Conservation (phyloP, 2,888 invertebrate genomes). For the Leptopilina drosophilae region DNA sequence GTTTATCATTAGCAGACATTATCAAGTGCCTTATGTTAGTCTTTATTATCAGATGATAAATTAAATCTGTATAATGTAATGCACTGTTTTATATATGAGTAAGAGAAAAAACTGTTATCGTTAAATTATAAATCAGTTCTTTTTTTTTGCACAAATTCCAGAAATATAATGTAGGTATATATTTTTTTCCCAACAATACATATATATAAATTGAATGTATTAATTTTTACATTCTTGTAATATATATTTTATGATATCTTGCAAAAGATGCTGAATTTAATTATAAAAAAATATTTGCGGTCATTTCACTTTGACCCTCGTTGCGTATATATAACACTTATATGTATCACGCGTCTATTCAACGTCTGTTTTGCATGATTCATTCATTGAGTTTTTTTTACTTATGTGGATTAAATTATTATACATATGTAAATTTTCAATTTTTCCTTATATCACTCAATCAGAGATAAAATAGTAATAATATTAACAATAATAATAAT, state of each 20-base stretch:
- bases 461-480: no score
- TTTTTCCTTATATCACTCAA: no score
- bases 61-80: neutral
- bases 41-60: conserved; percentile 1
- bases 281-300: conserved; percentile 40
- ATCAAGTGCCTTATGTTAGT: neutral
- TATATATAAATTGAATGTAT: no score
- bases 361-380: conserved; percentile 34
- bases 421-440: neutral
- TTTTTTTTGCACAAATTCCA: no score
- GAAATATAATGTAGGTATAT: no score
- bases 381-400: conserved; percentile 13
- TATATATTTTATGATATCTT: no score
- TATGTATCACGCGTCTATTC: conserved; percentile 20
- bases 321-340: conserved; percentile 10
- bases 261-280: neutral
- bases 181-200: no score
- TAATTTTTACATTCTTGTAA: no score
- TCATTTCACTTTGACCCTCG: conserved; percentile 49
- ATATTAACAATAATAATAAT: no score
- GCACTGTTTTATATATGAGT: neutral
- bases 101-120: neutral
- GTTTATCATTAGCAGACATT: no score
- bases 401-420: neutral
- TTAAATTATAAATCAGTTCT: neutral